Base-by-base conservation (phyloP, 2,113 vertebrate species). In the Paraplagusia blochii region DNA sequence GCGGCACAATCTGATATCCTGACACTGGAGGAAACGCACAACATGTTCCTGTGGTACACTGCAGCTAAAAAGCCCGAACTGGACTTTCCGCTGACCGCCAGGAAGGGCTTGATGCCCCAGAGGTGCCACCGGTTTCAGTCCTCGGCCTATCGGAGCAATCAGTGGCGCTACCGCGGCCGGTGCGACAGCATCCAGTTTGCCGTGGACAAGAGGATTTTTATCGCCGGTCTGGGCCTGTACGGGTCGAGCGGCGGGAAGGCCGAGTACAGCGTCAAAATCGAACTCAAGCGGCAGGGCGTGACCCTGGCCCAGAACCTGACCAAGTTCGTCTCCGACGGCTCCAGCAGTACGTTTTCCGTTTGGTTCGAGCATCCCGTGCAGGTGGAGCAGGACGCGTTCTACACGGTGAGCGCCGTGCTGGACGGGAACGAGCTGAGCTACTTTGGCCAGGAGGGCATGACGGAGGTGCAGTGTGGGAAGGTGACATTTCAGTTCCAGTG, bases 131-230 rank as follows among this genome's bases (percentile, higher is more conserved):
- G 97, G 36, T 99, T 99, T 73, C 96, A 98, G 80, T 97, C 95
- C 0, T 95, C 95, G 0, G 95, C 97, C 0, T 98, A 97, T 63
- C 92, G 97, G 62, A 96, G 96, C 91, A 99, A 99, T 67, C 97
- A 99, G 89, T 99, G 97, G 96, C 85, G 97, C 61, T 98, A 98
- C 90, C 89, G 95, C 0, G 96, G 97, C 0, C 94, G 97, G 3
- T 98, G 96, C 5, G 97, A 98, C 90, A 98, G 95, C 86, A 98
- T 99, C 76, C 96, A 98, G 90, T 99, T 98, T n/a, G 94, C 94
- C 0, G 96, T 93, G 51, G 97, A 98, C 88, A 92, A 92, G 69
- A 84, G 96, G 61, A 90, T 99, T 80, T 99, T 99, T 63, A 89
- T 99, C 12, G 94, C 93, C 0, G 97, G 97, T 10, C 83, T 98